Base-by-base conservation (phyloP, 2,888 invertebrate species). In the Parnassius orleans region DNA sequence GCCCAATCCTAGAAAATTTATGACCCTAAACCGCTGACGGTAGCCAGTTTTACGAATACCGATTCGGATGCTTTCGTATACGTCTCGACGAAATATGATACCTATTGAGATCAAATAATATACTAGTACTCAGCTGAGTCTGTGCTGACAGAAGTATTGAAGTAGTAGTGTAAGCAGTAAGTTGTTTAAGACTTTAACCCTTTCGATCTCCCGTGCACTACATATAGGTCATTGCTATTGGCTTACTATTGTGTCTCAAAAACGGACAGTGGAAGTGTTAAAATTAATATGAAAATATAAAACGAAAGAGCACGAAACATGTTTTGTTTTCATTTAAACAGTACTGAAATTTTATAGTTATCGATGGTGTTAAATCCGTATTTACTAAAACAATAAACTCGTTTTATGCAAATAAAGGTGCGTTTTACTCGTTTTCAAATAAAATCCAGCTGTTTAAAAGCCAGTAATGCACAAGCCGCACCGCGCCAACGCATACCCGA, bases 1-100 rank as follows among this genome's bases (percentile, higher is more conserved):
- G 76, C 48, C 74, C 75, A 80, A 90, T 89, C 89, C 89, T 81
- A 76, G 78, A 71, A 87, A 87, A 90, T 90, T 90, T 90, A 90
- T 88, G 81, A 81, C 83, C 80, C 75, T 69, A 73, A 71, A 71
- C 71, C 76, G 77, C 78, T 81, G 80, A 80, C 84, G 78, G 74
- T 81, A 83, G 79, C 81, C 78, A 82, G 80, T 85, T 82, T 74
- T 73, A 75, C 81, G 80, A 81, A 84, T 83, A 80, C 81, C 74
- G 73, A 77, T 79, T 78, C 74, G 72, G 72, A 70, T 70, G 76
- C 71, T 77, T 83, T 81, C 78, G 76, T 83, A 78, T 70, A 77
- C 74, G 80, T 80, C 78, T 76, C 70, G 65, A 65, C 71, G 73
- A 77, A 76, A 76, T 77, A 78, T 80, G 70, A 64, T 68, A 66